Evolutionary conservation across 2,113 vertebrate species (phyloP).

Genomic region (Brachypteracias leptosomus): DNA sequence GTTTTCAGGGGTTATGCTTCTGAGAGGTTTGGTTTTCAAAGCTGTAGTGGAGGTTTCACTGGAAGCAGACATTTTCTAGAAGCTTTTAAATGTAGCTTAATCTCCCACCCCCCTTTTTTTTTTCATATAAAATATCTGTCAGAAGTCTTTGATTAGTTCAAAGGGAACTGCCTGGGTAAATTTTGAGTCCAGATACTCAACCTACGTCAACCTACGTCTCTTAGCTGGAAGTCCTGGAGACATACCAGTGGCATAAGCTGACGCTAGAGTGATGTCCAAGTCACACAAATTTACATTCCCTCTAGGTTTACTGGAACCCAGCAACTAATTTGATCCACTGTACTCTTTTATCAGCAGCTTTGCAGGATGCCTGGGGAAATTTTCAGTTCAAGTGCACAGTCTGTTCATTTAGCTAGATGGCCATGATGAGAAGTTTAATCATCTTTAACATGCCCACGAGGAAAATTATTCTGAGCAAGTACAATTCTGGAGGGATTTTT

Average conservation of each 20-base stretch:
- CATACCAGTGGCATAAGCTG: neutral
- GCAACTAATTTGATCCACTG: neutral
- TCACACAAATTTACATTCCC: neutral
- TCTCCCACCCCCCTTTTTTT: neutral
- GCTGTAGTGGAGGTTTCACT: neutral
- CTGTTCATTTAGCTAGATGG: neutral
- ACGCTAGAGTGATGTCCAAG: neutral
- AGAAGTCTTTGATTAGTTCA: neutral
- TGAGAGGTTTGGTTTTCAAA: neutral
- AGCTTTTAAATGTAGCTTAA: neutral
- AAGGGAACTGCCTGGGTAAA: neutral
- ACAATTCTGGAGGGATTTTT: neutral
- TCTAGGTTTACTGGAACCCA: neutral
- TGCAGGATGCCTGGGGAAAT: neutral
- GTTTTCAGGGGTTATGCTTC: neutral
- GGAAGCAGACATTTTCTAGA: neutral
- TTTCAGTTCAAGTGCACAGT: neutral
- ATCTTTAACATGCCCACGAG: neutral
- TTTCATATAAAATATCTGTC: neutral
- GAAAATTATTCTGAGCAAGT: neutral
- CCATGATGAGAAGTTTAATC: neutral
- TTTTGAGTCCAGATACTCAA: neutral
- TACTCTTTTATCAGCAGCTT: neutral
- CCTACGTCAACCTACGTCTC: fast-evolving
- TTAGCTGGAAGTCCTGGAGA: neutral